phyloP scores from a whole-genome alignment of 2,888 invertebrate genomes.

The Drosophila barbarae region DNA sequence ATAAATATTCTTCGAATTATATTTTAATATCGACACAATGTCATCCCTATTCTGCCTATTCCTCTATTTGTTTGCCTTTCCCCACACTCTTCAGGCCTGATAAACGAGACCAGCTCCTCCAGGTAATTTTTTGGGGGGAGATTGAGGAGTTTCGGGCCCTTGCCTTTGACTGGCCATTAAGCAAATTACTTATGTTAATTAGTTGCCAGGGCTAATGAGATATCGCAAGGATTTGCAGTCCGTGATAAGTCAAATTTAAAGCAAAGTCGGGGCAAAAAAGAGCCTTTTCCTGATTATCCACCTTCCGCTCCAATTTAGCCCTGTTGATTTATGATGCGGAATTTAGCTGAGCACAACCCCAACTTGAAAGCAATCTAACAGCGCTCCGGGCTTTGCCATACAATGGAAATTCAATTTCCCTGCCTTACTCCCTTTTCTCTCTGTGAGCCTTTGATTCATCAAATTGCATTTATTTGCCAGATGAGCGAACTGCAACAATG shows the following conservation, averaged over 20 bases:
- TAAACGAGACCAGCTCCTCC: conserved; percentile 12
- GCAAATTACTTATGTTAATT: conserved; percentile 74
- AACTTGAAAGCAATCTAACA: conserved; percentile 29
- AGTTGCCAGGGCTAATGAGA: conserved; percentile 65
- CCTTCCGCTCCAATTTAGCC: conserved; percentile 30
- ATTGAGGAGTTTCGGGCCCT: conserved; percentile 47
- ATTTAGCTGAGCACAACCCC: conserved; percentile 22
- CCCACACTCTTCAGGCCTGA: not conserved
- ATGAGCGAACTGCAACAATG: conserved; percentile 30
- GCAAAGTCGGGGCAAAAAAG: not conserved
- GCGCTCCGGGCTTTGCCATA: conserved; percentile 7
- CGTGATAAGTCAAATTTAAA: conserved; percentile 38
- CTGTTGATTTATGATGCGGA: conserved; percentile 41
- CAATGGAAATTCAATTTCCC: conserved; percentile 37
- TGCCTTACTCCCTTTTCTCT: not conserved
- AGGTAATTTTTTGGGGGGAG: conserved; percentile 11
- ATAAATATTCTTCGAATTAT: no score
- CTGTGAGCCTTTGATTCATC: conserved; percentile 19
- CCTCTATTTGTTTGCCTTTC: conserved; percentile 8
- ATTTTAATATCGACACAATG: not conserved
- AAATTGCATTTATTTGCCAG: conserved; percentile 44
- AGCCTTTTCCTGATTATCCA: conserved; percentile 34
- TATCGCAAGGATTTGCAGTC: conserved; percentile 51
- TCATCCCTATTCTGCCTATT: conserved; percentile 6
- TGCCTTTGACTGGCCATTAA: conserved; percentile 50